Evolutionary conservation across 2,797 vertebrate genomes (phyloP).

Genomic region (Chlorospingus flavigularis): DNA sequence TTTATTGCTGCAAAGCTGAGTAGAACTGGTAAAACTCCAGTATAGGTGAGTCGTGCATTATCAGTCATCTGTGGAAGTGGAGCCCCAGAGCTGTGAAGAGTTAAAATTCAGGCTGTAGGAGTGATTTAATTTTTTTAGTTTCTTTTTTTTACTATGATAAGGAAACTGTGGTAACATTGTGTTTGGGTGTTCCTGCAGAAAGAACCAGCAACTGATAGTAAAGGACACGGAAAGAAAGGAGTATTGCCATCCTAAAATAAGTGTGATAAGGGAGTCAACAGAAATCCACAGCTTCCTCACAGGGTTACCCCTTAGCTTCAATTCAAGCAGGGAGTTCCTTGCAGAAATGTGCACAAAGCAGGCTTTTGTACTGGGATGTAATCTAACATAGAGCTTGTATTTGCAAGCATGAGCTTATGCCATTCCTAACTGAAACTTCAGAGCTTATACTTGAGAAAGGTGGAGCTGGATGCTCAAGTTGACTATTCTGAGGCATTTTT

Average conservation of each 20-base stretch:
- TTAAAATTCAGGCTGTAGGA: not conserved
- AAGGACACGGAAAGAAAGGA: not conserved
- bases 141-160: not conserved
- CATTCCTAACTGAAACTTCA: not conserved
- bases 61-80: not conserved
- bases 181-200: not conserved
- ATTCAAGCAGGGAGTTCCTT: not conserved
- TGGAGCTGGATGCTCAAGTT: not conserved
- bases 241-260: not conserved
- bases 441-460: not conserved
- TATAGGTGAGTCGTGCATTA: fast-evolving
- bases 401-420: not conserved
- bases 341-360: not conserved
- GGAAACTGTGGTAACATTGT: not conserved
- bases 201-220: not conserved
- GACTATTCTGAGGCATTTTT: not conserved
- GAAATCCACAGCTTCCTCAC: not conserved
- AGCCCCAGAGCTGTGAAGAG: not conserved
- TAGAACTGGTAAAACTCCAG: not conserved
- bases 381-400: not conserved
- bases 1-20: not conserved
- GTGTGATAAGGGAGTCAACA: not conserved
- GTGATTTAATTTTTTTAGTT: not conserved
- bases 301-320: not conserved
- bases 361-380: not conserved